Conservation (phyloP, 2,797 vertebrate genomes). For the Discoglossus pictus region DNA sequence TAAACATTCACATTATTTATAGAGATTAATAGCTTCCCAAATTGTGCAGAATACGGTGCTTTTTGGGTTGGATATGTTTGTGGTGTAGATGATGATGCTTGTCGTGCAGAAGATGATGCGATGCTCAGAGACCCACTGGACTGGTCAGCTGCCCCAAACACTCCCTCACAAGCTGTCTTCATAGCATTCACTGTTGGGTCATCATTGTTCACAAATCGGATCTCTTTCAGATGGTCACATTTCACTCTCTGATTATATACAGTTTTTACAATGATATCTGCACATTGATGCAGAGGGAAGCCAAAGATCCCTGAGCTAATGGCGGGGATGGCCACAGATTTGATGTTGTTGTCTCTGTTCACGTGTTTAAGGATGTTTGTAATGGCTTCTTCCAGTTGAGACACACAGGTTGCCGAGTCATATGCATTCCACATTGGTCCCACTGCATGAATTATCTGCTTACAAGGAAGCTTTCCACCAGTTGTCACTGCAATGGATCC, state of each 20-base stretch:
- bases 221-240: slow-evolving; percentile 58
- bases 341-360: accelerated
- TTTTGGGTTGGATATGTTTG: no score
- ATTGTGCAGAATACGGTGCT: background rate
- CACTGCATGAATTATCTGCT: background rate
- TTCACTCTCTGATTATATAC: slow-evolving; percentile 44
- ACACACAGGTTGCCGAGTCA: background rate
- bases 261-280: slow-evolving; percentile 67
- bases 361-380: slow-evolving; percentile 55
- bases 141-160: slow-evolving; percentile 46
- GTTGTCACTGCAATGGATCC: slow-evolving; percentile 58
- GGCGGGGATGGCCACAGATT: slow-evolving; percentile 85
- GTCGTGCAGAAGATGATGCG: background rate
- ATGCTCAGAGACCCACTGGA: no score
- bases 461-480: slow-evolving; percentile 73
- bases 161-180: slow-evolving; percentile 60
- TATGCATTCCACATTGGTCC: accelerated
- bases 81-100: background rate
- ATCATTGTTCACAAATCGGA: slow-evolving; percentile 78
- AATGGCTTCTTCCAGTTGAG: slow-evolving; percentile 53
- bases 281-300: slow-evolving; percentile 77
- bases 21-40: background rate
- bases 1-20: slow-evolving; percentile 55
- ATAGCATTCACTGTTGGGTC: slow-evolving; percentile 75
- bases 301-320: slow-evolving; percentile 85